A percentile compares a stretch with the other conserved stretches of the same genome.
These are phyloP conservation scores for Lordiphosa clarofinis DNA, from an alignment of 1,140 invertebrate species.

Conservation along the genomic window DNA sequence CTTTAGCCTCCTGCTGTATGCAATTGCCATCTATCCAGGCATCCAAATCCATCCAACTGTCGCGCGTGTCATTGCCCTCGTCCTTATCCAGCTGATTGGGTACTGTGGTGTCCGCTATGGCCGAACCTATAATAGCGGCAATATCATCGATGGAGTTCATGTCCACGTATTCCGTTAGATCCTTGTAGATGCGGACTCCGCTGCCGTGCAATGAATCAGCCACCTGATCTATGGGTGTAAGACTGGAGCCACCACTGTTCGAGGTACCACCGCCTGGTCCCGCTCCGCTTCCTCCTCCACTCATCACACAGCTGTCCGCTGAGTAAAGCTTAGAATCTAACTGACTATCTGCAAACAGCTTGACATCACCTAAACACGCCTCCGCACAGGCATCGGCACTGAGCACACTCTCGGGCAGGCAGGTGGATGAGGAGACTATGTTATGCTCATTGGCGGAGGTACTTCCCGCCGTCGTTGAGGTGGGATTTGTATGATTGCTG, in stretches of 20 bases:
- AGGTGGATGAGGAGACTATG: slow-evolving; percentile 85
- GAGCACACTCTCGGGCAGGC: slow-evolving; percentile 81
- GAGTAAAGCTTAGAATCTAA: slow-evolving; percentile 83
- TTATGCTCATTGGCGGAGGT: slow-evolving; percentile 81
- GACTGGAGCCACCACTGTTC: slow-evolving; percentile 34
- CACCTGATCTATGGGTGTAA: slow-evolving; percentile 71
- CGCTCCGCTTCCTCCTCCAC: slow-evolving; percentile 25
- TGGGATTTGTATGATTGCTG: slow-evolving; percentile 38
- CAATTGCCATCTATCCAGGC: slow-evolving; percentile 90
- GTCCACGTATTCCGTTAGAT: slow-evolving; percentile 82
- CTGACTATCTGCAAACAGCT: slow-evolving; percentile 80
- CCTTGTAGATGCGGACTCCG: slow-evolving; percentile 77
- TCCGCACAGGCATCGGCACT: slow-evolving; percentile 53
- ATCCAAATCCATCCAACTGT: slow-evolving; percentile 90
- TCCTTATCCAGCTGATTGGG: slow-evolving; percentile 85
- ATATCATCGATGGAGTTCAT: slow-evolving; percentile 90
- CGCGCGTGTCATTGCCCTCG: slow-evolving; percentile 84
- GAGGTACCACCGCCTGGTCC: slow-evolving; percentile 7
- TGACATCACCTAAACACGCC: slow-evolving; percentile 77
- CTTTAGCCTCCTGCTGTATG: slow-evolving; percentile 82
- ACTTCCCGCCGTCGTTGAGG: slow-evolving; percentile 55
- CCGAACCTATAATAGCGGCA: slow-evolving; percentile 91
- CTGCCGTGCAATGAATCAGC: slow-evolving; percentile 80
- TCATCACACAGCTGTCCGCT: slow-evolving; percentile 81
- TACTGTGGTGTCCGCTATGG: slow-evolving; percentile 93